Percentiles rank a stretch among this genome's conserved stretches.
Conservation (phyloP, 2,888 invertebrate species). For the Craniophora ligustri region DNA sequence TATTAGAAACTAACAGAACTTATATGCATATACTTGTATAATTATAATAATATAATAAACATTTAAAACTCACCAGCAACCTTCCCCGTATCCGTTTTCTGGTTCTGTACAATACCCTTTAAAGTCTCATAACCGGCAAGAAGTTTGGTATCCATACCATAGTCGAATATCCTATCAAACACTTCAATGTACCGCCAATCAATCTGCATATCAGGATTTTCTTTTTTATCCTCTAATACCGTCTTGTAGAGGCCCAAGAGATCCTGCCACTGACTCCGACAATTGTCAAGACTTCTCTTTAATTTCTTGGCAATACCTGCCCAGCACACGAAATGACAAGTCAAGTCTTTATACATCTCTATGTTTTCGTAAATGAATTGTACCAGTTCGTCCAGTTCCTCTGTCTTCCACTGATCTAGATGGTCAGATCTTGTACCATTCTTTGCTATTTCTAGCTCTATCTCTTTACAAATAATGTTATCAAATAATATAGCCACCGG, state of each 20-base stretch:
- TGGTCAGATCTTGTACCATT: slow-evolving; percentile 30
- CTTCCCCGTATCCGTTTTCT: slow-evolving; percentile 54
- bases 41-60: background rate
- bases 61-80: slow-evolving; percentile 64
- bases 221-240: slow-evolving; percentile 78
- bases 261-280: slow-evolving; percentile 75
- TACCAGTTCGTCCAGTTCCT: slow-evolving; percentile 71
- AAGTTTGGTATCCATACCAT: slow-evolving; percentile 78
- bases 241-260: slow-evolving; percentile 70
- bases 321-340: slow-evolving; percentile 80
- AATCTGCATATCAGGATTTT: slow-evolving; percentile 79
- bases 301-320: slow-evolving; percentile 68
- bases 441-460: slow-evolving; percentile 60
- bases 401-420: slow-evolving; percentile 61
- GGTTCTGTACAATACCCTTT: slow-evolving; percentile 37
- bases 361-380: slow-evolving; percentile 76
- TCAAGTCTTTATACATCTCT: slow-evolving; percentile 75
- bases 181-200: slow-evolving; percentile 83
- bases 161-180: slow-evolving; percentile 83
- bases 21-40: too few relatives aligned
- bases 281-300: slow-evolving; percentile 57
- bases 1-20: too few relatives aligned
- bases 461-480: slow-evolving; percentile 75
- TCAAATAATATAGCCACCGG: slow-evolving; percentile 77
- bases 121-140: slow-evolving; percentile 66